Evolutionary conservation across 2,888 invertebrate species (phyloP), one percentile per base, ranked within the genome.

Genomic region (Sabellastarte sp.): DNA sequence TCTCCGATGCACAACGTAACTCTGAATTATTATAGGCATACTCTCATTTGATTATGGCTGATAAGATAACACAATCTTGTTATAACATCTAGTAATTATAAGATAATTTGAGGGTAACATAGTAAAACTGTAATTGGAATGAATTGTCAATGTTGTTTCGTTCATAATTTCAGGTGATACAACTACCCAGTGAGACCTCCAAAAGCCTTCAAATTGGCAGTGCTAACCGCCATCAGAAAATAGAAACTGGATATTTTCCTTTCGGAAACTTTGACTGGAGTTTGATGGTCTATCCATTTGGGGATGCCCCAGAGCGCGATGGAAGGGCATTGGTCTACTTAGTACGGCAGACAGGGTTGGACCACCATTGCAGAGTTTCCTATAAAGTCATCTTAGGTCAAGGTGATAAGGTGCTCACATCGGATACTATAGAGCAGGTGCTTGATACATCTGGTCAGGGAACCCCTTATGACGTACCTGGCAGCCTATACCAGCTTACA

Each of bases 261-360:
- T 92, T 91, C 80, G 91, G 91, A 5, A 89, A 90, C 32, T 91
- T 90, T 81, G 92, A 92, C 78, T 92, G 92, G 92, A 91, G 90
- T 75, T 86, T 92, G 2, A 77, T 77, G 3, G 72, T 85, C 32
- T 79, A 77, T 63, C 79, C 80, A 0, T 76, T 72, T 60, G 79
- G 79, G 2, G 77, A 77, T 26, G 73, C 74, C 15, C 63, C 73
- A 1, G 76, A 80, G 32, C 73, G 63, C 33, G 77, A 76, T 63
- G 82, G 77, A 29, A 78, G 75, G 65, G 72, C 86, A 80, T 76
- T 74, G 74, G 75, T 86, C 3, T 80, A 80, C 61, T 78, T 92
- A 50, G 88, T 89, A 76, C 87, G 92, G 59, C 87, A 91, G 61
- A 91, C 91, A n/a, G 91, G 91, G 56, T 91, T 91, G 78, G 91